These are phyloP conservation scores for Melanostoma mellinum DNA, from an alignment of 2,888 invertebrate genomes.

Conservation along the genomic window DNA sequence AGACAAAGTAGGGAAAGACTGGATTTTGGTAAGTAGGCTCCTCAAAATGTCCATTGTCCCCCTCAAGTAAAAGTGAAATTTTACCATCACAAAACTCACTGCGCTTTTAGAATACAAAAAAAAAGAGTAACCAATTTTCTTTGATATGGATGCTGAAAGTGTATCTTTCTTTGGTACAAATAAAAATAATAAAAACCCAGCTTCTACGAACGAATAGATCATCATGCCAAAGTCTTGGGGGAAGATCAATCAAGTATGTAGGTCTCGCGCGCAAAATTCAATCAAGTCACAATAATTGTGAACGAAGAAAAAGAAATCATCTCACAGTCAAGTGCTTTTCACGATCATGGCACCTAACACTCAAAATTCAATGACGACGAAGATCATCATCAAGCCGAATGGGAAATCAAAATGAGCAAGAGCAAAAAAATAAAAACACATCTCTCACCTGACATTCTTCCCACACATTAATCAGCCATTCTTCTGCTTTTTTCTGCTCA, in stretches of 20 bases:
- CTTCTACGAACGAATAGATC: too few relatives aligned
- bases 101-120: too few relatives aligned
- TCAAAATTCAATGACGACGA: conserved; percentile 59
- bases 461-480: conserved; percentile 64
- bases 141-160: too few relatives aligned
- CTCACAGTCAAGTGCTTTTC: conserved; percentile 49
- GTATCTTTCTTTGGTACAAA: too few relatives aligned
- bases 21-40: too few relatives aligned
- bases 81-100: too few relatives aligned
- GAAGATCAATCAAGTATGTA: conserved; percentile 26
- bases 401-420: conserved; percentile 21
- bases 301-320: conserved; percentile 52
- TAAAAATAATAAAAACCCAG: too few relatives aligned
- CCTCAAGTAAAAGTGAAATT: too few relatives aligned
- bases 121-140: too few relatives aligned
- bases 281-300: conserved; percentile 33
- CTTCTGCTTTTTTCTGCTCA: conserved; percentile 17
- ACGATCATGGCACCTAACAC: conserved; percentile 37
- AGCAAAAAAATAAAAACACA: conserved; percentile 20
- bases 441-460: conserved; percentile 65
- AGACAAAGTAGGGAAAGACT: too few relatives aligned
- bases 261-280: conserved; percentile 31
- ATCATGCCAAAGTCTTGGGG: too few relatives aligned
- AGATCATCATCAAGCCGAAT: conserved; percentile 49
- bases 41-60: too few relatives aligned